Evolutionary conservation across 2,888 invertebrate species (phyloP).

Genomic region (Phytoseiulus persimilis): DNA sequence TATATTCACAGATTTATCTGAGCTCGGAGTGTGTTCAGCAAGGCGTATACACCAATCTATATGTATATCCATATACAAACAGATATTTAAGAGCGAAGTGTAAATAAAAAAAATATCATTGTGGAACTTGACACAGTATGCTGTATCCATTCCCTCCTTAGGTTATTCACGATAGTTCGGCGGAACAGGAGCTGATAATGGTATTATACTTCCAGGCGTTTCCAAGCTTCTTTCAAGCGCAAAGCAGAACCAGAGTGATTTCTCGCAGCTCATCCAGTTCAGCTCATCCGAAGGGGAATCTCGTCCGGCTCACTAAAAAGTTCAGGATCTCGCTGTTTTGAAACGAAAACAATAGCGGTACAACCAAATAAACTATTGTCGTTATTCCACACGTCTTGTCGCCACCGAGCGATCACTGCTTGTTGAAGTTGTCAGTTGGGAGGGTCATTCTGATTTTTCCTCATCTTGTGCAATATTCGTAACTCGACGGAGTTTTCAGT

Average conservation of each 20-base stretch:
- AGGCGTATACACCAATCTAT: background rate
- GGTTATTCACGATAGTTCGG: background rate
- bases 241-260: background rate
- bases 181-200: background rate
- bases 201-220: background rate
- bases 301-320: no score
- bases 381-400: no score
- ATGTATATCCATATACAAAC: background rate
- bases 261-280: background rate
- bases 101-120: conserved; percentile 28
- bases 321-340: no score
- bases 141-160: background rate
- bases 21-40: background rate
- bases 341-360: no score
- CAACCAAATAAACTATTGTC: no score
- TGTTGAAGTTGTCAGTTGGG: no score
- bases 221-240: background rate
- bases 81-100: conserved; percentile 11
- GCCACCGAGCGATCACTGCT: no score
- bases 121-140: background rate
- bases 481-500: no score
- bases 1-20: background rate
- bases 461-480: no score
- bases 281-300: no score
- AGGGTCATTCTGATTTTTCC: no score